Evolutionary conservation across 1,140 invertebrate genomes (phyloP), one percentile per base, ranked within the genome.

Genomic region (Drosophila parabipectinata): DNA sequence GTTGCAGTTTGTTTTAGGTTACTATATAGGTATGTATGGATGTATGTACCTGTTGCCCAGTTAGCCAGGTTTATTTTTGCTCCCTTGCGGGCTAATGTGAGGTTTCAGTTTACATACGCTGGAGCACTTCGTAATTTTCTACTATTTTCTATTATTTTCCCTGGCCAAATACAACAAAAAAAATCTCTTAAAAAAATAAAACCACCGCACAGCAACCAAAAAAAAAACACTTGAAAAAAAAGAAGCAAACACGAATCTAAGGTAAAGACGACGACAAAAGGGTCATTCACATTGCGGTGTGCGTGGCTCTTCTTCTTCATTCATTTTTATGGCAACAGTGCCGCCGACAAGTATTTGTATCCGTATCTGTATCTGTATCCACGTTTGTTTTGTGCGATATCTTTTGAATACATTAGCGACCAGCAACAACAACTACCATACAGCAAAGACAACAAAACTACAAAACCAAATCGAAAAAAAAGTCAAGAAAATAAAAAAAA

Each of bases 321-420:
- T 44, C 6, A 15, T 44, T 44, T 47, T 47, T 47, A 47, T 47
- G 44, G 60, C 75, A 72, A 41, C 66, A 84, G 50, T 62, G 59
- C 63, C 39, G 59, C 63, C 39, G 53, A 73, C 77, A 79, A 79
- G 76, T 75, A 82, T 78, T 79, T 77, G 51, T 50, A 62, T 48
- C 57, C 62, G 44, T 50, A 21, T 55, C n/a, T 41, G 52, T 24
- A 52, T 59, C 53, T 57, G 72, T 76, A 77, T 39, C 71, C 77
- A 71, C 50, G 54, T 61, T 77, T 75, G 61, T 54, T 76, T 75
- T 67, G 47, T 62, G 68, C 75, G 69, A 74, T 82, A 82, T 82
- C 77, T 84, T 83, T 67, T 83, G 79, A 76, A 83, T 83, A 83
- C 76, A 84, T 83, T 83, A 83, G 80, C 77, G 55, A 50, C 53